These are phyloP conservation scores for Cotesia chilonis DNA, from an alignment of 1,140 invertebrate genomes.

Conservation along the genomic window DNA sequence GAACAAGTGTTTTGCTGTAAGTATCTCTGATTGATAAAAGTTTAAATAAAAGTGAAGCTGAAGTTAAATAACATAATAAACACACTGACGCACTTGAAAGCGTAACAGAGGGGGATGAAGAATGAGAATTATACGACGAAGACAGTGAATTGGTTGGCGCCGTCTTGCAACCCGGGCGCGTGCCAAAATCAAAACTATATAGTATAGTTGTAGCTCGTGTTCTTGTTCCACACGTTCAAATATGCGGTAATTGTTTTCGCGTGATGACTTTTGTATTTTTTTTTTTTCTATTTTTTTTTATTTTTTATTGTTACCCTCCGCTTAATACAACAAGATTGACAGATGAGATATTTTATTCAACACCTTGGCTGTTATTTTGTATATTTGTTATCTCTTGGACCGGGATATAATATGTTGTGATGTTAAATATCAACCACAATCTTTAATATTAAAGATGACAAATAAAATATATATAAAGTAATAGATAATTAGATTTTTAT, in stretches of 20 bases:
- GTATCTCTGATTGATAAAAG: neutral
- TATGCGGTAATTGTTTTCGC: neutral
- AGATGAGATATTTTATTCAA: no score
- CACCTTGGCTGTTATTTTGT: no score
- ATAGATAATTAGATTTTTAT: neutral
- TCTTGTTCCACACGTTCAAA: neutral
- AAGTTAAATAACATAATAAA: neutral
- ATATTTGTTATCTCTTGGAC: no score
- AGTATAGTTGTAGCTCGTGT: neutral
- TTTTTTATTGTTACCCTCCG: neutral
- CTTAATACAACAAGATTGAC: no score
- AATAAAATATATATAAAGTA: slow-evolving; percentile 17
- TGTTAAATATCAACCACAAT: neutral
- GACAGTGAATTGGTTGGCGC: slow-evolving; percentile 22
- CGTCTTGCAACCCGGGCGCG: slow-evolving; percentile 31
- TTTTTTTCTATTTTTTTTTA: slow-evolving; percentile 7
- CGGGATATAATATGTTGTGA: no score
- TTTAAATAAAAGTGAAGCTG: neutral
- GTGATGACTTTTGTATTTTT: neutral
- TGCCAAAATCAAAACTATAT: slow-evolving; percentile 23
- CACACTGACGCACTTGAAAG: slow-evolving; percentile 23
- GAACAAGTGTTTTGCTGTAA: no score
- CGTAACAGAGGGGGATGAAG: slow-evolving; percentile 1
- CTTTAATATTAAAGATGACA: neutral
- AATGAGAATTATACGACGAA: neutral